Evolutionary conservation across 1,140 invertebrate species (phyloP).

Genomic region (Drosophila setifemur): DNA sequence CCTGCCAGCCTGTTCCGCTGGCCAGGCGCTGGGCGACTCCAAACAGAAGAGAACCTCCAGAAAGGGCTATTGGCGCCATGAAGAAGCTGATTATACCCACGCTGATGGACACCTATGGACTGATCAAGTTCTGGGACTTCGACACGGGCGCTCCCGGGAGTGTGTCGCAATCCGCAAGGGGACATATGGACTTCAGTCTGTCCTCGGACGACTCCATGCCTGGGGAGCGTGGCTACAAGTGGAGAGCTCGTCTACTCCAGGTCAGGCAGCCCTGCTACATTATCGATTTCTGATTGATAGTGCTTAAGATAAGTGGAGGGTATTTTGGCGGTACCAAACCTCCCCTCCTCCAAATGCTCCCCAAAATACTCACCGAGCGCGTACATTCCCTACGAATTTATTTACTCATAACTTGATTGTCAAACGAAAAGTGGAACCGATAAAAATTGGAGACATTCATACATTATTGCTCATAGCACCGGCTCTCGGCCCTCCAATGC

Average conservation of each 20-base stretch:
- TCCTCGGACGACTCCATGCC: conserved; percentile 39
- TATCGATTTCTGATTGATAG: conserved; percentile 15
- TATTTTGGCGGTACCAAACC: background rate
- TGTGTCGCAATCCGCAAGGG: background rate
- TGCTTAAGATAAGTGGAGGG: too few relatives aligned
- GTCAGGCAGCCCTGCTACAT: conserved; percentile 22
- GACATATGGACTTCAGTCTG: background rate
- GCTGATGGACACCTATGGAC: conserved; percentile 73
- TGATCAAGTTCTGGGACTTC: conserved; percentile 79
- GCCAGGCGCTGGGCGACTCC: background rate
- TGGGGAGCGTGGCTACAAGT: conserved; percentile 49
- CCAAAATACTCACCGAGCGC: background rate
- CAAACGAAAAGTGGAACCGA: conserved; percentile 30
- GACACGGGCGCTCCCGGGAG: conserved; percentile 52
- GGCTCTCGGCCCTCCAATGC: too few relatives aligned
- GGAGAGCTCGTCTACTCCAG: conserved; percentile 45
- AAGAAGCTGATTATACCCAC: conserved; percentile 77
- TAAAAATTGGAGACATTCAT: conserved; percentile 20
- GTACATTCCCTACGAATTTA: too few relatives aligned
- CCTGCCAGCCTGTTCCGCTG: conserved; percentile 30
- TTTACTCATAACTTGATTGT: conserved; percentile 34
- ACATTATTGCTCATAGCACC: too few relatives aligned
- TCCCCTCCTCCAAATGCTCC: background rate
- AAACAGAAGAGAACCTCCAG: too few relatives aligned
- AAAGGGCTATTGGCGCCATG: too few relatives aligned